Evolutionary conservation across 2,113 vertebrate species (phyloP).

Genomic region (Falcunculus frontatus): DNA sequence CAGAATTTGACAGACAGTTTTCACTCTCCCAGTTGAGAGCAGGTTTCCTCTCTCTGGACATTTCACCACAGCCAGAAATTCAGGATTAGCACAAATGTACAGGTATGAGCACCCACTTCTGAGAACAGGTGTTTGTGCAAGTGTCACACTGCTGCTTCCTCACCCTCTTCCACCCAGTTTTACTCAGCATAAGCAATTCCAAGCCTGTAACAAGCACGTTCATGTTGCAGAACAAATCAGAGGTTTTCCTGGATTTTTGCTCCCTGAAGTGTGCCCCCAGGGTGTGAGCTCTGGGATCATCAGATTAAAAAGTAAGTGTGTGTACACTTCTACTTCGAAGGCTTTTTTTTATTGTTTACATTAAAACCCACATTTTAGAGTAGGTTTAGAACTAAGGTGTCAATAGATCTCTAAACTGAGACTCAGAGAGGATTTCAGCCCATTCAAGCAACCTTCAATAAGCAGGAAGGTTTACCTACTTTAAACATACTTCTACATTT

Average conservation of each 20-base stretch:
- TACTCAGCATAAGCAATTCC: neutral
- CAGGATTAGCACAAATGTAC: neutral
- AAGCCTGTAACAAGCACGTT: neutral
- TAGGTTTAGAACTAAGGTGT: neutral
- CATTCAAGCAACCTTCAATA: neutral
- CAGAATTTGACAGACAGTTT: neutral
- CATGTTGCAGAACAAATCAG: neutral
- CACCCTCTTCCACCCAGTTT: neutral
- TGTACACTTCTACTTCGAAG: neutral
- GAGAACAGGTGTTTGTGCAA: neutral
- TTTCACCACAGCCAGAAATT: neutral
- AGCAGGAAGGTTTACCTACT: constrained; percentile 10
- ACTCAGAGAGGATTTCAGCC: neutral
- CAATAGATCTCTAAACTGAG: neutral
- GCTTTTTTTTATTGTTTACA: neutral
- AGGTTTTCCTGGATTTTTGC: constrained; percentile 1
- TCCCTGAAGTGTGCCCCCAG: constrained; percentile 1
- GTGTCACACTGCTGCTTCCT: neutral
- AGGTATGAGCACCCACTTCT: rapidly evolving
- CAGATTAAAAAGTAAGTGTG: neutral
- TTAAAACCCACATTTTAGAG: neutral
- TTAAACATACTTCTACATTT: neutral
- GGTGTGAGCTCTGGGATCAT: neutral
- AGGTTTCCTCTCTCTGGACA: neutral
- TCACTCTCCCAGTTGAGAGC: neutral